Percentiles rank a stretch among this genome's conserved stretches.
phyloP scores from a whole-genome alignment of 2,113 vertebrate genomes.

The Cavia porcellus region DNA sequence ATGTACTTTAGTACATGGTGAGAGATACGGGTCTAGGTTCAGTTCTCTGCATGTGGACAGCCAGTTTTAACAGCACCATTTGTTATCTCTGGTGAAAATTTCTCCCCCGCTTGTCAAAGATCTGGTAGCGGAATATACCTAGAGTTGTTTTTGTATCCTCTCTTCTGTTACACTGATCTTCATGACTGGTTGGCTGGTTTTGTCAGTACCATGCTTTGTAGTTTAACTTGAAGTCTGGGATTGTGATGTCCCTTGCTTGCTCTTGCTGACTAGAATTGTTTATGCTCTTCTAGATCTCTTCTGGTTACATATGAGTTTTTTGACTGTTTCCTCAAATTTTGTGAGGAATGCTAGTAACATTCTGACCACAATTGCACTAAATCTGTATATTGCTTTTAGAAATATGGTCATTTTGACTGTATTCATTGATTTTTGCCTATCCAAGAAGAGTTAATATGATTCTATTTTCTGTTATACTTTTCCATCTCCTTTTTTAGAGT shows the following conservation, averaged over 20 bases:
- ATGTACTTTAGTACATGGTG: not conserved
- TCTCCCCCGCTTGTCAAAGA: not conserved
- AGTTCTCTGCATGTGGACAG: not conserved
- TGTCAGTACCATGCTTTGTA: not conserved
- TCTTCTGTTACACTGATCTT: not conserved
- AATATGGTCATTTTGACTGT: not conserved
- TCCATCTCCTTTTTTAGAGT: not conserved
- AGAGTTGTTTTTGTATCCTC: not conserved
- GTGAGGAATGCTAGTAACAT: not conserved
- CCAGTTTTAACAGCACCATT: not conserved
- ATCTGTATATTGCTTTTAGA: not conserved
- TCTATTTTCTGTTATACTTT: not conserved
- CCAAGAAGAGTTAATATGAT: not conserved
- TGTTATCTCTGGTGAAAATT: not conserved
- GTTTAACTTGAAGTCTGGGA: not conserved
- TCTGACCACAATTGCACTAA: not conserved
- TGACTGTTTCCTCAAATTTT: not conserved
- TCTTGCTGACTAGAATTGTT: too few relatives aligned
- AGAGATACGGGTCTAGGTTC: not conserved
- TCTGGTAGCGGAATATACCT: not conserved
- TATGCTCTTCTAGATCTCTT: not conserved
- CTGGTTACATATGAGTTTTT: not conserved
- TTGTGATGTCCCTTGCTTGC: not conserved
- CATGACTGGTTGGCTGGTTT: not conserved
- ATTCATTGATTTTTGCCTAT: not conserved